Percentiles rank a stretch among this genome's conserved stretches.
These are phyloP conservation scores for Helicolenus hilgendorfi DNA, from an alignment of 2,797 vertebrate species.

Conservation along the genomic window DNA sequence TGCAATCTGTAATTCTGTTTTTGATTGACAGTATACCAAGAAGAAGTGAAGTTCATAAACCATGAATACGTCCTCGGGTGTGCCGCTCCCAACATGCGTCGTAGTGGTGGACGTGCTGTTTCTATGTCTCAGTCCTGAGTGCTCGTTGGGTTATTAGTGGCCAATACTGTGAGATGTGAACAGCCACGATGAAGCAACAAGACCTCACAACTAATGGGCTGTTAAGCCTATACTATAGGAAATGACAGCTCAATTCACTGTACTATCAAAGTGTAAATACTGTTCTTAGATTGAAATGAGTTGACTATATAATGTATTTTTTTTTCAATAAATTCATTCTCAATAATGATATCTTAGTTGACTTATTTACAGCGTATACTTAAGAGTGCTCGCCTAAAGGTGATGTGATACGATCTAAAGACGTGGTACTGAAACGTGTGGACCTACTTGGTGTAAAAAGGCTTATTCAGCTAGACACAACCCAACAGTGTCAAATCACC, in stretches of 20 bases:
- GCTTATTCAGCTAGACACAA: too few relatives aligned
- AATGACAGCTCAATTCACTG: background rate
- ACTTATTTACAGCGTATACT: background rate
- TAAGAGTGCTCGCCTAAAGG: background rate
- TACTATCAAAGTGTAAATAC: slow-evolving; percentile 6
- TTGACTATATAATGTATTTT: background rate
- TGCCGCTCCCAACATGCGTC: too few relatives aligned
- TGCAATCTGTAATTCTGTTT: background rate
- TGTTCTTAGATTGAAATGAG: background rate
- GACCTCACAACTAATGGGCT: background rate
- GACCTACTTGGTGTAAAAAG: background rate
- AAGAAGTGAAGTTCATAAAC: slow-evolving; percentile 53
- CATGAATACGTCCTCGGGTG: background rate
- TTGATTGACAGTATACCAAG: slow-evolving; percentile 69
- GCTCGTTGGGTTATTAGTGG: background rate
- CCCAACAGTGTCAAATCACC: background rate
- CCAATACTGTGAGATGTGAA: background rate
- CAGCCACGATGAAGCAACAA: background rate
- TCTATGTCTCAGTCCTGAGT: background rate
- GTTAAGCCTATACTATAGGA: background rate
- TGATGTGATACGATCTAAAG: background rate
- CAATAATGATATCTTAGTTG: background rate
- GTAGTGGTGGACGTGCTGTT: background rate
- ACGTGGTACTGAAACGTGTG: background rate
- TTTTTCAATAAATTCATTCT: slow-evolving; percentile 13